Base-by-base conservation (phyloP, 2,888 invertebrate genomes). In the Cyaniris semiargus region DNA sequence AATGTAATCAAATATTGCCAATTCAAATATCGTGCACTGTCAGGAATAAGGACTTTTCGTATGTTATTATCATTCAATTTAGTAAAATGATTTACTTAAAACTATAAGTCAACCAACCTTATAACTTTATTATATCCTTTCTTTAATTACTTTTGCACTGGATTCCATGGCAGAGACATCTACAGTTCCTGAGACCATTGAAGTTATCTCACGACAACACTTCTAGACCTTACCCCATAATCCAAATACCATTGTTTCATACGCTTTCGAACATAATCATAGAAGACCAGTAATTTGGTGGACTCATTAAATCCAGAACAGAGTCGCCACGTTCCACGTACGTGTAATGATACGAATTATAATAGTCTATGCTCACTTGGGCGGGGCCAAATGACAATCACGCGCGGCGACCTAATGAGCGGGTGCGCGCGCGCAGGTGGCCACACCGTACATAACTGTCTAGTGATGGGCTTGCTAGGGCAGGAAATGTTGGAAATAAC, bases 311-410 rank as follows among this genome's bases (percentile, higher is more conserved):
- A 53, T 71, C 56, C 53, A 34, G 34, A 72, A 76, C 74, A 80
- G 77, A 72, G 77, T 78, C 77, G 77, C 77, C 79, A 78, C 79
- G 80, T 79, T 79, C 81, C 81, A 38, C 53, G 78, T 84, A 81
- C 84, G 81, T 82, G 87, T 91, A 91, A 91, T 92, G 86, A 92
- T 90, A 92, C 85, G 88, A 91, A 93, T 93, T 92, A 93, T 86
- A 87, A 91, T 92, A 91, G 90, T 89, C 86, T 88, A 86, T 88
- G 88, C 86, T 85, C 87, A 83, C 81, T 81, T 82, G 86, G 93
- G 93, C 91, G 93, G 83, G 86, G 87, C 86, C 89, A 89, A 89
- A 91, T 92, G 93, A 94, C 93, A 94, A 93, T 93, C 93, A 93
- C 90, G 92, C 88, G 90, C 88, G 78, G 89, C 85, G 88, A 86